phyloP scores from a whole-genome alignment of 2,888 invertebrate genomes.

The Melinopterus prodromus region DNA sequence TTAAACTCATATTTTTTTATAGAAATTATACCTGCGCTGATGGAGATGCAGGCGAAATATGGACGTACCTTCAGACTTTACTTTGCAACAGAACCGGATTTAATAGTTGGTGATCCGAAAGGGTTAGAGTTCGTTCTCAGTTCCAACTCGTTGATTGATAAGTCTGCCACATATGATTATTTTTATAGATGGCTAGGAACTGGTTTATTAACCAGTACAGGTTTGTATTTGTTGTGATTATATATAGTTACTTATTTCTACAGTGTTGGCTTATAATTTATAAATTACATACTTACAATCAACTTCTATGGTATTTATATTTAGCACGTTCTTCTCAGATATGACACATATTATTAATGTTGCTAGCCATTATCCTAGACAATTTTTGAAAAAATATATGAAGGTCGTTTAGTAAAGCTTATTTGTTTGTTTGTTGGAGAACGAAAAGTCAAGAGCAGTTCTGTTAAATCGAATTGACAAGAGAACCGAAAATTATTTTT shows the following conservation, averaged over 20 bases:
- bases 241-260: neutral
- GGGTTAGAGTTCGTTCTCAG: constrained; percentile 44
- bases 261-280: neutral
- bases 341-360: no score
- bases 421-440: no score
- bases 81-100: constrained; percentile 10
- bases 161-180: constrained; percentile 48
- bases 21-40: constrained; percentile 16
- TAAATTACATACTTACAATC: neutral
- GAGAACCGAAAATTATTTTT: no score
- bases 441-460: no score
- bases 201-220: constrained; percentile 57
- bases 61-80: constrained; percentile 10
- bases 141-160: constrained; percentile 49
- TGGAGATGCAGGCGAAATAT: constrained; percentile 18
- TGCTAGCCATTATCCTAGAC: no score
- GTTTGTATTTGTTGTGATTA: constrained; percentile 42
- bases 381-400: no score
- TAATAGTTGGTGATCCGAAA: constrained; percentile 11
- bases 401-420: no score
- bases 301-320: no score
- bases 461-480: no score
- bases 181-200: constrained; percentile 55
- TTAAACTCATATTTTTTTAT: neutral
- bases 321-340: no score